These are phyloP conservation scores for Psittacula cyanocephala DNA, from an alignment of 2,113 vertebrate species.

Conservation along the genomic window DNA sequence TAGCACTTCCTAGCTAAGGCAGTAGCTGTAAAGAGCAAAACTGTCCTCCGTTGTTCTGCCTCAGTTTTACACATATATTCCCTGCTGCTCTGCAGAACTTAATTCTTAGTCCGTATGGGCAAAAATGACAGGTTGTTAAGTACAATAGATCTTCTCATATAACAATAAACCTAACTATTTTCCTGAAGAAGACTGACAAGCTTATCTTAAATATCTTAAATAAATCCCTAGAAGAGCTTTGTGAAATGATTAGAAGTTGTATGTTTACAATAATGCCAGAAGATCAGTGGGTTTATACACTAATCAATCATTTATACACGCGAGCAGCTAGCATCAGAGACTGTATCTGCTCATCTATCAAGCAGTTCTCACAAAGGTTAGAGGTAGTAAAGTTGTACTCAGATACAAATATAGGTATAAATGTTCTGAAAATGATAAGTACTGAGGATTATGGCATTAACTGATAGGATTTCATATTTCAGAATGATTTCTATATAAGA, in stretches of 20 bases:
- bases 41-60: not conserved
- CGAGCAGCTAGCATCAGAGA: not conserved
- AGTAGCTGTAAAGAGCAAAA: not conserved
- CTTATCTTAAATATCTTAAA: constrained; percentile 41
- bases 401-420: not conserved
- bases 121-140: not conserved
- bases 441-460: not conserved
- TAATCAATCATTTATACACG: constrained; percentile 44
- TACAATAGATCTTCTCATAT: constrained; percentile 7
- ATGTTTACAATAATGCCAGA: constrained; percentile 13
- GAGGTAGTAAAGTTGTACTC: not conserved
- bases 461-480: not conserved
- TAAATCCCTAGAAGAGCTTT: constrained; percentile 24
- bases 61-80: not conserved
- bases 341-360: constrained; percentile 14
- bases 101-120: not conserved
- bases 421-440: constrained; percentile 1
- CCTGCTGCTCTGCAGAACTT: not conserved
- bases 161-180: not conserved
- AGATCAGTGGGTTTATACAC: constrained; percentile 31
- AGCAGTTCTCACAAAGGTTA: constrained; percentile 11
- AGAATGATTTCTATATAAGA: not conserved
- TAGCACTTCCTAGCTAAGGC: not conserved
- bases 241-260: constrained; percentile 41
- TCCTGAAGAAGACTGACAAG: constrained; percentile 9